Conservation (phyloP, 2,113 vertebrate species). For the Hipposideros armiger region DNA sequence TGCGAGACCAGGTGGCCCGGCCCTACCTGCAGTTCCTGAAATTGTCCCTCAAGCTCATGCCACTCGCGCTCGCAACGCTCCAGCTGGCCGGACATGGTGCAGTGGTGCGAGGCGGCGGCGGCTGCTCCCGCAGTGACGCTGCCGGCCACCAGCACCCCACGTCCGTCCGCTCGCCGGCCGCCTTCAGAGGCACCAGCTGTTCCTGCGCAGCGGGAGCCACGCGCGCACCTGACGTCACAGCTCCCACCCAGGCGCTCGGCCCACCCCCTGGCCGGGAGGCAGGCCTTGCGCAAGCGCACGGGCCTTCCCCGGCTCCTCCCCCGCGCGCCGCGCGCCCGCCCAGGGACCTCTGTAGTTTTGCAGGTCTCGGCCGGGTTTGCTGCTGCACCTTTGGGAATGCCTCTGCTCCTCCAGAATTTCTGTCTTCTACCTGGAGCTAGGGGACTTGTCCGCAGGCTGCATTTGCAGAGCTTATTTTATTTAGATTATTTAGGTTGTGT, state of each 20-base stretch:
- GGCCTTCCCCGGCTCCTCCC: not conserved
- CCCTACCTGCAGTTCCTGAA: constrained; percentile 94
- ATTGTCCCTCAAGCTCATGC: constrained; percentile 93
- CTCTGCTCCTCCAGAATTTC: not conserved
- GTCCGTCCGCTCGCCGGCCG: constrained; percentile 17
- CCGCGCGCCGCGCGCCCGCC: no score
- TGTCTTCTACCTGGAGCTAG: not conserved
- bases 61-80: constrained; percentile 91
- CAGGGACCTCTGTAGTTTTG: no score
- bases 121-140: constrained; percentile 49
- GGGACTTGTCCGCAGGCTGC: not conserved
- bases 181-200: constrained; percentile 73
- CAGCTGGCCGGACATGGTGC: constrained; percentile 85
- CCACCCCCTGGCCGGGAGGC: not conserved
- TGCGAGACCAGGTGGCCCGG: constrained; percentile 56
- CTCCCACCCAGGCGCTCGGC: constrained; percentile 32
- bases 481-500: not conserved
- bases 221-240: constrained; percentile 86
- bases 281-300: constrained; percentile 48
- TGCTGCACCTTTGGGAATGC: accelerated
- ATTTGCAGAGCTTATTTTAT: not conserved
- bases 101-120: not conserved
- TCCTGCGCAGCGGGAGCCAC: constrained; percentile 83
- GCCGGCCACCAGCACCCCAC: constrained; percentile 53
- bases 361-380: accelerated